phyloP scores from a whole-genome alignment of 2,888 invertebrate genomes.

The Aleiodes testaceus region DNA sequence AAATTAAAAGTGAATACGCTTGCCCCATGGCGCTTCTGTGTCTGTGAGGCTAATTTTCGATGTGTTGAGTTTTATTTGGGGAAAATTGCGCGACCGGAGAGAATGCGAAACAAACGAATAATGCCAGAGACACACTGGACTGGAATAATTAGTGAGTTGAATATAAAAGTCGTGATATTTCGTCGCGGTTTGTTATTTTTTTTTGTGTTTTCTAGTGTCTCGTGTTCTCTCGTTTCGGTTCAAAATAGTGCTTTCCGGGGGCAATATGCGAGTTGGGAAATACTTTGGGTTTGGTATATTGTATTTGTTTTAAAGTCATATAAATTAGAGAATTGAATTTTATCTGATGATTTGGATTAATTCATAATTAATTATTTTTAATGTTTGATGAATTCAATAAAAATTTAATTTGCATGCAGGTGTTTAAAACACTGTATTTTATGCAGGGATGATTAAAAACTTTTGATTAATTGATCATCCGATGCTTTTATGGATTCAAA shows the following conservation, averaged over 20 bases:
- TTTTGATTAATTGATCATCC: too few species aligned
- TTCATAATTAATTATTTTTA: too few species aligned
- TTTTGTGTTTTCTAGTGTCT: slow-evolving; percentile 46
- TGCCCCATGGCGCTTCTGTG: not conserved
- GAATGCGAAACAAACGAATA: slow-evolving; percentile 61
- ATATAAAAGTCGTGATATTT: slow-evolving; percentile 69
- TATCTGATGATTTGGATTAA: too few species aligned
- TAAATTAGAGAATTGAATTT: too few species aligned
- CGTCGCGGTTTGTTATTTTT: slow-evolving; percentile 44
- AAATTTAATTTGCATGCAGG: too few species aligned
- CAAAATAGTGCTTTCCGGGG: not conserved
- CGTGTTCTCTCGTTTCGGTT: slow-evolving; percentile 29
- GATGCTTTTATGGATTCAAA: too few species aligned
- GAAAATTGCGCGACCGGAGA: slow-evolving; percentile 11
- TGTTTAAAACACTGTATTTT: too few species aligned
- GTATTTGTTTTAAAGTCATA: too few species aligned
- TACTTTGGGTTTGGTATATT: slow-evolving; percentile 63
- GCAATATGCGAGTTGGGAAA: slow-evolving; percentile 45
- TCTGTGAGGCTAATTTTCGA: too few species aligned
- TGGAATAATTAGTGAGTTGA: slow-evolving; percentile 67
- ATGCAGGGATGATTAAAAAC: too few species aligned
- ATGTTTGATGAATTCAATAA: too few species aligned
- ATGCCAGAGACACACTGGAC: slow-evolving; percentile 55
- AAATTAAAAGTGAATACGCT: not conserved
- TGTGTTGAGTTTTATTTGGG: not conserved